phyloP scores from a whole-genome alignment of 2,888 invertebrate species.

The Watsonalla binaria region DNA sequence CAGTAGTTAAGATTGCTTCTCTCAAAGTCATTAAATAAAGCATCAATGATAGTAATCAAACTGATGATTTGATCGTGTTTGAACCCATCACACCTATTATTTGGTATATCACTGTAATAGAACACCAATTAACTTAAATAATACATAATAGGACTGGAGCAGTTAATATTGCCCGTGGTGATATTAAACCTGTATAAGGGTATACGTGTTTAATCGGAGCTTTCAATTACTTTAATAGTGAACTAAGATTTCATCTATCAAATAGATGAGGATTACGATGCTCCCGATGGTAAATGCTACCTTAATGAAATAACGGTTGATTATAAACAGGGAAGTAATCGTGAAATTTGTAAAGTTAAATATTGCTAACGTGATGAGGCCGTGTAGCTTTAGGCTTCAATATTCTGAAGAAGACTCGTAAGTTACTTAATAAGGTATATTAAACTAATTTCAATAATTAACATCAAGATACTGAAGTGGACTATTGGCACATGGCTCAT shows the following conservation, averaged over 20 bases:
- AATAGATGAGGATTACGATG: background rate
- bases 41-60: constrained; percentile 41
- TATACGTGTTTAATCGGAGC: background rate
- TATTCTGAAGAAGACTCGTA: too few relatives aligned
- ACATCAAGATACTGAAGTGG: too few relatives aligned
- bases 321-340: too few relatives aligned
- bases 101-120: constrained; percentile 55
- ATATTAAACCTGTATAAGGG: constrained; percentile 2
- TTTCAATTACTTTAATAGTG: background rate
- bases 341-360: too few relatives aligned
- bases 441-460: too few relatives aligned
- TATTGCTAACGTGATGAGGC: too few relatives aligned
- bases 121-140: constrained; percentile 59
- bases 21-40: constrained; percentile 43
- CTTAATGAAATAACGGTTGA: background rate
- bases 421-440: too few relatives aligned
- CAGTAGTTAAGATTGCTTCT: constrained; percentile 12
- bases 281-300: background rate
- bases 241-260: background rate
- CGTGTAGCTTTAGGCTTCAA: too few relatives aligned
- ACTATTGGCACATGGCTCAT: too few relatives aligned
- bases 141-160: constrained; percentile 44
- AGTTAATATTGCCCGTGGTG: constrained; percentile 24
- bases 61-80: constrained; percentile 42
- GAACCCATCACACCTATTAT: constrained; percentile 48